Evolutionary conservation across 2,113 vertebrate genomes (phyloP).

Genomic region (Axis porcinus): DNA sequence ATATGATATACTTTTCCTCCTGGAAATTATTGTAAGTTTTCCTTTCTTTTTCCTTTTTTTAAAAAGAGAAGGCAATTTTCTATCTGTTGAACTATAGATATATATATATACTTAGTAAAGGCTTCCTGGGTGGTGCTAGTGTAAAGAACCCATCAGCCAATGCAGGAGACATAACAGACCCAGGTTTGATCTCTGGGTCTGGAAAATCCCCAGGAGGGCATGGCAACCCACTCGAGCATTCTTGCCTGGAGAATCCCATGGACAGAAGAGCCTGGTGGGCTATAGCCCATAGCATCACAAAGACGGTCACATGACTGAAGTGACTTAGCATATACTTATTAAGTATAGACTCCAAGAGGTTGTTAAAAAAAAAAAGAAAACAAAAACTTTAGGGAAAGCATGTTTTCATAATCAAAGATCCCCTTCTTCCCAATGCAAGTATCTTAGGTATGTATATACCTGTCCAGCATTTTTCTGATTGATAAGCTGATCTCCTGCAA

Average conservation of each 20-base stretch:
- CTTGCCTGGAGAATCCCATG: not conserved
- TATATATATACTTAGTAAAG: not conserved
- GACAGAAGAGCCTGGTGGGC: not conserved
- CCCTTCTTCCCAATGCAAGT: not conserved
- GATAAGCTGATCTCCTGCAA: constrained; percentile 93
- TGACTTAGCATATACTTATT: not conserved
- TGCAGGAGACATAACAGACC: not conserved
- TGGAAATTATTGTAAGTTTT: not conserved
- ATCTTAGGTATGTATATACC: constrained; percentile 76
- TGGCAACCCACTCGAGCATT: not conserved
- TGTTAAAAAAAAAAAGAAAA: not conserved
- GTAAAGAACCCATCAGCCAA: not conserved
- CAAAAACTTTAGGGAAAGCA: not conserved
- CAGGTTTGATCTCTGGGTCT: not conserved
- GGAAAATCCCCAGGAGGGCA: not conserved
- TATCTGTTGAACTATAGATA: not conserved
- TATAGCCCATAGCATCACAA: not conserved
- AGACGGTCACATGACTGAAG: not conserved
- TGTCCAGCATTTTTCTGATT: constrained; percentile 94
- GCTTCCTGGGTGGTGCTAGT: not conserved
- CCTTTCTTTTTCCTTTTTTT: not conserved
- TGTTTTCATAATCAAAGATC: not conserved
- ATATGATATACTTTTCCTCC: not conserved
- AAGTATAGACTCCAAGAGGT: not conserved
- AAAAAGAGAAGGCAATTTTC: not conserved